Percentiles rank a stretch among this genome's conserved stretches.
These are phyloP conservation scores for Hedychridium roseum DNA, from an alignment of 2,888 invertebrate genomes.

Conservation along the genomic window DNA sequence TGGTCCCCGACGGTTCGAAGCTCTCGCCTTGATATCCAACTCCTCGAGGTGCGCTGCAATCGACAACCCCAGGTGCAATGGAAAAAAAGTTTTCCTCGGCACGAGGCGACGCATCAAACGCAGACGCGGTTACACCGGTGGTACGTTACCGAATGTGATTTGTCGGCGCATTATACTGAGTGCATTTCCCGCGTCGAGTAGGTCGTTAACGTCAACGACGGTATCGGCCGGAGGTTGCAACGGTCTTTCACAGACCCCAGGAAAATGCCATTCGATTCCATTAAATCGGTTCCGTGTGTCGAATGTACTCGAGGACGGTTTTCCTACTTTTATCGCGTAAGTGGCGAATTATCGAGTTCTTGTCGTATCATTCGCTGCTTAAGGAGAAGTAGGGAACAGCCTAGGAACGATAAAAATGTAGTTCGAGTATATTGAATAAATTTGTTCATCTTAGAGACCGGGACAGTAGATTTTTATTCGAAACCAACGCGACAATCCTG, in stretches of 20 bases:
- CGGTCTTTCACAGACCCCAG: background rate
- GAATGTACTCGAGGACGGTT: slow-evolving; percentile 24
- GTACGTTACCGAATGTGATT: slow-evolving; percentile 32
- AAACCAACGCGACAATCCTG: no score
- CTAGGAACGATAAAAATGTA: no score
- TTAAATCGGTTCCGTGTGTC: slow-evolving; percentile 27
- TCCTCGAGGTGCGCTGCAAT: slow-evolving; percentile 32
- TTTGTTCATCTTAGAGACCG: no score
- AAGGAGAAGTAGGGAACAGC: no score
- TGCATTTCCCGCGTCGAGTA: slow-evolving; percentile 8
- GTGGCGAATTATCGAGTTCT: slow-evolving; percentile 37
- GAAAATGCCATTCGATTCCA: slow-evolving; percentile 40
- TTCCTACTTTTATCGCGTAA: slow-evolving; percentile 15
- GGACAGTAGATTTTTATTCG: no score
- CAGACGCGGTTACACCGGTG: slow-evolving; percentile 15
- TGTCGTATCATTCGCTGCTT: no score
- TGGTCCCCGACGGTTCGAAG: background rate
- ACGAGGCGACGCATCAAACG: slow-evolving; percentile 35
- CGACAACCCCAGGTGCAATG: slow-evolving; percentile 31
- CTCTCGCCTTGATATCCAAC: background rate
- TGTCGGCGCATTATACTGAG: slow-evolving; percentile 25
- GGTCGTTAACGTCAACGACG: slow-evolving; percentile 22
- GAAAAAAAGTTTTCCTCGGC: no score
- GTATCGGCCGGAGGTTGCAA: slow-evolving; percentile 12
- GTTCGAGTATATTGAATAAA: no score